These are phyloP conservation scores for Grammomys dolichurus DNA, from an alignment of 2,113 vertebrate species.

Conservation along the genomic window DNA sequence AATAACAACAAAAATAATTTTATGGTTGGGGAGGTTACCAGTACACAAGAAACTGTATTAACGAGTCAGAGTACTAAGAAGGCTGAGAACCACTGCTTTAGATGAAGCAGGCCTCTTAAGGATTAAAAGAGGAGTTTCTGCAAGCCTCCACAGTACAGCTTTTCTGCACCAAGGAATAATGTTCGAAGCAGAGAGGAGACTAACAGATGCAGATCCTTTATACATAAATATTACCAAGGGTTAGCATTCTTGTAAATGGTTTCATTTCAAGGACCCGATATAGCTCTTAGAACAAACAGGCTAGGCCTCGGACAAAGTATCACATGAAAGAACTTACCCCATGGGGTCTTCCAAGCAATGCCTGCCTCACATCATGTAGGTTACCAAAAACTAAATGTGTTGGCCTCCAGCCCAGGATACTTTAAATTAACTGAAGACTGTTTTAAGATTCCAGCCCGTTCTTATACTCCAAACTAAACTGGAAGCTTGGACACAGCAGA, in stretches of 20 bases:
- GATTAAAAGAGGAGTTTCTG: not conserved
- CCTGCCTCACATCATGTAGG: not conserved
- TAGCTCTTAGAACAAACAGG: not conserved
- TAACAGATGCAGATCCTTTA: conserved; percentile 42
- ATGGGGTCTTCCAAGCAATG: not conserved
- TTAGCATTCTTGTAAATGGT: not conserved
- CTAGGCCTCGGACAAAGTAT: not conserved
- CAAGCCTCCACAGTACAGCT: not conserved
- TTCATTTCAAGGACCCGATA: conserved; percentile 14
- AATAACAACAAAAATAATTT: not conserved
- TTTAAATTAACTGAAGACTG: conserved; percentile 25
- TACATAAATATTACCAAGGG: not conserved
- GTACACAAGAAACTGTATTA: not conserved
- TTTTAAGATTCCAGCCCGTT: conserved; percentile 32
- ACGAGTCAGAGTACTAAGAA: not conserved
- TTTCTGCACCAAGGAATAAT: conserved; percentile 10
- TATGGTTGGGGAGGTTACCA: not conserved
- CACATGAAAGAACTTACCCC: not conserved
- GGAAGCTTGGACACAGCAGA: conserved; percentile 19
- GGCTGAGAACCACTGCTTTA: not conserved
- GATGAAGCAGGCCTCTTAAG: not conserved
- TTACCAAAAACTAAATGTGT: conserved; percentile 22
- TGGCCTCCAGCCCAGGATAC: not conserved
- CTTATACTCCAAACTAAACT: not conserved
- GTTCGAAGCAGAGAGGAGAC: not conserved